These are phyloP conservation scores for Athrips mouffetella DNA, from an alignment of 2,888 invertebrate species.

Conservation along the genomic window DNA sequence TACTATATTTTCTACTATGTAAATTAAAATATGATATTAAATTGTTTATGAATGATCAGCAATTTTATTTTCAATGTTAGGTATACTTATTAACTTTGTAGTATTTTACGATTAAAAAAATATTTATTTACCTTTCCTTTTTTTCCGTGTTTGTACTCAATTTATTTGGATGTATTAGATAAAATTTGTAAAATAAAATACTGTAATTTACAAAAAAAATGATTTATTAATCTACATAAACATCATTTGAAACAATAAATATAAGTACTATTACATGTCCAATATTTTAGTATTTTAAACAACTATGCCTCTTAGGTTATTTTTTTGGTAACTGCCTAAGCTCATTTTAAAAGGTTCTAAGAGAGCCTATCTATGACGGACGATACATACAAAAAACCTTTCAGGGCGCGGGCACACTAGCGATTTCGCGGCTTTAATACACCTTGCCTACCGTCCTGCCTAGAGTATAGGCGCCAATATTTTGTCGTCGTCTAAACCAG, in stretches of 20 bases:
- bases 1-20: constrained; percentile 35
- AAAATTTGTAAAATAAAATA: constrained; percentile 9
- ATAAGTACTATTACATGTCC: constrained; percentile 15
- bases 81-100: constrained; percentile 3
- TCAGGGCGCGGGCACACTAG: no score
- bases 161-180: no score
- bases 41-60: constrained; percentile 32
- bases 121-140: not conserved
- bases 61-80: constrained; percentile 19
- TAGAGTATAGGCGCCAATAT: no score
- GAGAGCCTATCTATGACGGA: no score
- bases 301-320: not conserved
- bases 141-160: not conserved
- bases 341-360: constrained; percentile 4
- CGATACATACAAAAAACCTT: no score
- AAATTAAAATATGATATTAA: constrained; percentile 37
- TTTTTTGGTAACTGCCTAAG: constrained; percentile 23
- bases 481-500: no score
- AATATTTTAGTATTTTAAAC: constrained; percentile 4
- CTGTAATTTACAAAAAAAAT: constrained; percentile 12
- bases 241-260: constrained; percentile 18
- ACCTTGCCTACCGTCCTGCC: no score
- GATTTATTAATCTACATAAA: constrained; percentile 29
- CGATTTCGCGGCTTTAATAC: no score
- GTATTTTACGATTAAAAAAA: no score